These are phyloP conservation scores for Sphaerophoria taeniata DNA, from an alignment of 2,888 invertebrate genomes.

Conservation along the genomic window DNA sequence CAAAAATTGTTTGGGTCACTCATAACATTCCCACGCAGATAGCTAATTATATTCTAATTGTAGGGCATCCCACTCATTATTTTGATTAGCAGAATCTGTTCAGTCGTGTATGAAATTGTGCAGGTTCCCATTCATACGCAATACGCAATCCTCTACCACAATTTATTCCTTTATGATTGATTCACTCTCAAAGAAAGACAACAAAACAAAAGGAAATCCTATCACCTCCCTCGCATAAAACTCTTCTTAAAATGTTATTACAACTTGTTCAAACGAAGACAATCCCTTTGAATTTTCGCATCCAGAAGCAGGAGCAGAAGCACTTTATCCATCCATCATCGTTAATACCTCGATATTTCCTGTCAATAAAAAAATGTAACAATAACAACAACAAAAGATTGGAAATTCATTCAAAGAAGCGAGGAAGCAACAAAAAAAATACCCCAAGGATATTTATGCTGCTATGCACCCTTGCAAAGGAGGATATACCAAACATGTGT, in stretches of 20 bases:
- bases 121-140: background rate
- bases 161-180: conserved; percentile 48
- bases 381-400: conserved; percentile 36
- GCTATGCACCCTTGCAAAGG: conserved; percentile 27
- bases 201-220: background rate
- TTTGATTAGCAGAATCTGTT: background rate
- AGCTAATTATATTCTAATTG: background rate
- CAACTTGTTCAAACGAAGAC: conserved; percentile 67
- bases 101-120: conserved; percentile 16
- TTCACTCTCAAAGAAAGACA: conserved; percentile 36
- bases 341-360: conserved; percentile 61
- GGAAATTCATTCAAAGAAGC: no score
- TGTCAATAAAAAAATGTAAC: conserved; percentile 49
- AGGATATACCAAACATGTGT: no score
- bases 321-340: conserved; percentile 25
- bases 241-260: conserved; percentile 62
- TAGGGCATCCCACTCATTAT: background rate
- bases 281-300: conserved; percentile 41
- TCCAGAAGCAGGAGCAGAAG: conserved; percentile 22
- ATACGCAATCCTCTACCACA: conserved; percentile 48
- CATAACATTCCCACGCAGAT: conserved; percentile 12
- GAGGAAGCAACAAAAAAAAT: background rate
- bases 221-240: conserved; percentile 32
- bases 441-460: conserved; percentile 66
- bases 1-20: background rate